A percentile compares a stretch with the other conserved stretches of the same genome.
Conservation (phyloP, 2,888 invertebrate species). For the Andrena chrysosceles region DNA sequence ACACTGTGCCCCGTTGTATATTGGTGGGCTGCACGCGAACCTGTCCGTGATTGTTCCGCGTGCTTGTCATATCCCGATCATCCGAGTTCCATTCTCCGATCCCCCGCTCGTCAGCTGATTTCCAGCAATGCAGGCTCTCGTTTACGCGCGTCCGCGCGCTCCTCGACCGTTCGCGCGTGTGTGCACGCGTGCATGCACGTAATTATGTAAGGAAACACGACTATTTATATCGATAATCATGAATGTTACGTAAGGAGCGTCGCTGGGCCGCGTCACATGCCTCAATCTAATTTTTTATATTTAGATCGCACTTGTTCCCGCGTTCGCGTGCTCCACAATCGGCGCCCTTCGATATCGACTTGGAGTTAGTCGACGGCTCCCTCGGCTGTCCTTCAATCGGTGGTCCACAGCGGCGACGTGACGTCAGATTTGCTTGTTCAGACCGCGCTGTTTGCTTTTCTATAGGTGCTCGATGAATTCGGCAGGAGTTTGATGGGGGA, state of each 20-base stretch:
- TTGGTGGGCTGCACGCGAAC: slow-evolving; percentile 70
- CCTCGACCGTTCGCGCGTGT: slow-evolving; percentile 1
- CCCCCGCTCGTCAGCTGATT: slow-evolving; percentile 72
- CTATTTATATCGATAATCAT: slow-evolving; percentile 59
- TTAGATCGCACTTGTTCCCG: slow-evolving; percentile 43
- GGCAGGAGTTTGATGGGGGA: not conserved
- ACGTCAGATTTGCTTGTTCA: slow-evolving; percentile 15
- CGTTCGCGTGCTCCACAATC: not conserved
- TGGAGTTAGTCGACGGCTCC: not conserved
- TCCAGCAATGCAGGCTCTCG: slow-evolving; percentile 70
- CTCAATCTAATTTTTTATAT: slow-evolving; percentile 50
- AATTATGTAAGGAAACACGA: slow-evolving; percentile 60
- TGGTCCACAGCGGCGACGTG: not conserved
- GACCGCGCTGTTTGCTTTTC: slow-evolving; percentile 23
- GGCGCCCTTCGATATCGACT: slow-evolving; percentile 3
- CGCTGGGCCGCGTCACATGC: slow-evolving; percentile 36
- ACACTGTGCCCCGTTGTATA: slow-evolving; percentile 49
- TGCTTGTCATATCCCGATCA: slow-evolving; percentile 64
- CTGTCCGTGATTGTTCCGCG: slow-evolving; percentile 74
- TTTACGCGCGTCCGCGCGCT: slow-evolving; percentile 38
- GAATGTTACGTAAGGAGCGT: slow-evolving; percentile 47
- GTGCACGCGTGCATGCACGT: slow-evolving; percentile 13
- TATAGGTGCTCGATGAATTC: slow-evolving; percentile 5
- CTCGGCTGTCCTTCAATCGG: slow-evolving; percentile 7
- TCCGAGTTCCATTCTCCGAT: slow-evolving; percentile 55